A percentile compares a stretch with the other conserved stretches of the same genome.
These are phyloP conservation scores for Uromys caudimaculatus DNA, from an alignment of 2,797 vertebrate species.

Conservation along the genomic window DNA sequence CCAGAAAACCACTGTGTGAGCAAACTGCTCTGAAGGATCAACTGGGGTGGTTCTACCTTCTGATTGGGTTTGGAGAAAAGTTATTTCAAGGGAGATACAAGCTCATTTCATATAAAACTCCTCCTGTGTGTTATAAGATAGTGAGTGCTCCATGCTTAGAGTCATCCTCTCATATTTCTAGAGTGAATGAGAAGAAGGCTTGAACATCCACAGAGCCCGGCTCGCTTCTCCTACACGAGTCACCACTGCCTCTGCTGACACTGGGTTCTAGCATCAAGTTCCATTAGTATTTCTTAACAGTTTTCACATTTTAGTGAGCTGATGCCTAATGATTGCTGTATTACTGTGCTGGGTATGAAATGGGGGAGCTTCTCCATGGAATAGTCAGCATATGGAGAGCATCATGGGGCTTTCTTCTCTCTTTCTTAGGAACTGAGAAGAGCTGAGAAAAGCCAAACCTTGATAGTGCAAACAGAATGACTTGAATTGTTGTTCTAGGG, in stretches of 20 bases:
- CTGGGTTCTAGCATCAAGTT: not conserved
- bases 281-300: not conserved
- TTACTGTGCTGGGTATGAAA: not conserved
- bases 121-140: not conserved
- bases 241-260: not conserved
- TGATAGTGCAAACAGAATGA: not conserved
- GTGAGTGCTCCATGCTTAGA: not conserved
- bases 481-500: not conserved
- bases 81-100: no score
- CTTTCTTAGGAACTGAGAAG: not conserved
- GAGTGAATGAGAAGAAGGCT: not conserved
- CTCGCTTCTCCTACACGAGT: not conserved
- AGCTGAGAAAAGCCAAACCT: no score
- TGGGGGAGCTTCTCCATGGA: not conserved
- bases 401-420: not conserved
- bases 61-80: not conserved
- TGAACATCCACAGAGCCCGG: not conserved
- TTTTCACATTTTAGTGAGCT: not conserved
- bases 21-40: not conserved
- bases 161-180: not conserved
- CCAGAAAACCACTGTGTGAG: not conserved
- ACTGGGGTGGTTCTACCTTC: not conserved
- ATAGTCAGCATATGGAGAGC: not conserved
- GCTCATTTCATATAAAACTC: not conserved
- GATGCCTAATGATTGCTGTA: not conserved